Conservation (phyloP, 2,113 vertebrate genomes). For the Carollia perspicillata region DNA sequence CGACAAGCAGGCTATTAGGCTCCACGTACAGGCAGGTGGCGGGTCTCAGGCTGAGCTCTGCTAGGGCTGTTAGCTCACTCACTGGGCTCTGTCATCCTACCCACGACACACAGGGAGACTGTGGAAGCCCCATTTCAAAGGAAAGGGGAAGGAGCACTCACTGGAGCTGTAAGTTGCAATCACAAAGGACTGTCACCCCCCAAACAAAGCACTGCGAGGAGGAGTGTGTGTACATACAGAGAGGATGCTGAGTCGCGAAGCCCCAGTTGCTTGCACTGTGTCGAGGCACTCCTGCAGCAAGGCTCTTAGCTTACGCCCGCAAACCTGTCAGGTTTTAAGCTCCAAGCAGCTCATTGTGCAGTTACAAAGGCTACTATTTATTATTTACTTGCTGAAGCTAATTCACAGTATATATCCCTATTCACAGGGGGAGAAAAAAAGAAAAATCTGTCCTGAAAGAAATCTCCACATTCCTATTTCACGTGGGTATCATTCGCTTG, state of each 20-base stretch:
- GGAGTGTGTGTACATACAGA: neutral
- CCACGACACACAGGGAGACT: neutral
- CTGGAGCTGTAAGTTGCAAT: neutral
- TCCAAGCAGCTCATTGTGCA: neutral
- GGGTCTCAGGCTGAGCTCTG: neutral
- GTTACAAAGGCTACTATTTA: slow-evolving; percentile 13
- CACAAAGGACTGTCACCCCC: neutral
- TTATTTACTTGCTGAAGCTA: slow-evolving; percentile 30
- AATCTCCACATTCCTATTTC: neutral
- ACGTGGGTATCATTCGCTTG: neutral
- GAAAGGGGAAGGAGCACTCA: slow-evolving; percentile 30
- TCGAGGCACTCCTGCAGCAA: neutral
- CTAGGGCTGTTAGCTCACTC: neutral
- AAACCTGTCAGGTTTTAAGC: neutral
- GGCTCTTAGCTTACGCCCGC: neutral
- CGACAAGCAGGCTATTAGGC: neutral
- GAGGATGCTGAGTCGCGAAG: neutral
- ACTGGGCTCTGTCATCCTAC: neutral
- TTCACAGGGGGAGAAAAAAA: neutral
- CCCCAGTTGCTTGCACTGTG: neutral
- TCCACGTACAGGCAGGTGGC: neutral
- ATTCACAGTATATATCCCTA: neutral
- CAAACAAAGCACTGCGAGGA: neutral
- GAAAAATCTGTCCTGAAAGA: neutral
- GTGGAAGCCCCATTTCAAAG: neutral